These are phyloP conservation scores for Beaufortia kweichowensis DNA, from an alignment of 2,113 vertebrate species.

Conservation along the genomic window DNA sequence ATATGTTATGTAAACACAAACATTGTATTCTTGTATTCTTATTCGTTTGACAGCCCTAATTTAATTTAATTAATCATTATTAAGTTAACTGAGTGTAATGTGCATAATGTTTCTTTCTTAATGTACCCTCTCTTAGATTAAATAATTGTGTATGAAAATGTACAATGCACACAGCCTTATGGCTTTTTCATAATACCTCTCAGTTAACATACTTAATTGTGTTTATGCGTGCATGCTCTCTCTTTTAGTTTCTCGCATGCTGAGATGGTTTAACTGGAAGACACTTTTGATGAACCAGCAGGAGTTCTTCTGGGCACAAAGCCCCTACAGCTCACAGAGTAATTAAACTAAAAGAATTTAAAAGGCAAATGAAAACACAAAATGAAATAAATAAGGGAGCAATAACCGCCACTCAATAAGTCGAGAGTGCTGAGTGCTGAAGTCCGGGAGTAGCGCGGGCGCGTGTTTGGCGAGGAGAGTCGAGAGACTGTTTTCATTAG, in stretches of 20 bases:
- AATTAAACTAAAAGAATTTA: slow-evolving; percentile 46
- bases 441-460: not conserved
- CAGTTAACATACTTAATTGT: not conserved
- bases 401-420: slow-evolving; percentile 47
- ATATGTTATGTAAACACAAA: too few relatives aligned
- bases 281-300: slow-evolving; percentile 30
- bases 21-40: too few relatives aligned
- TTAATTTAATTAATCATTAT: too few relatives aligned
- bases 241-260: not conserved
- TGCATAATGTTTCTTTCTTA: too few relatives aligned
- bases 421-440: slow-evolving; percentile 25
- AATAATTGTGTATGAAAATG: too few relatives aligned
- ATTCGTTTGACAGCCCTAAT: too few relatives aligned
- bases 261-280: slow-evolving; percentile 26
- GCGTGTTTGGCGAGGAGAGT: slow-evolving; percentile 42
- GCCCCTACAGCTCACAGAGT: slow-evolving; percentile 19
- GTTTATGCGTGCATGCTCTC: not conserved
- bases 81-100: too few relatives aligned
- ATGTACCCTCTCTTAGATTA: too few relatives aligned
- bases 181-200: not conserved
- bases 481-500: slow-evolving; percentile 59
- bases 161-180: too few relatives aligned
- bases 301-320: slow-evolving; percentile 10
- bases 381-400: slow-evolving; percentile 45
- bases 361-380: slow-evolving; percentile 35